These are phyloP conservation scores for Drosophila incognita DNA, from an alignment of 2,888 invertebrate genomes.

Conservation along the genomic window DNA sequence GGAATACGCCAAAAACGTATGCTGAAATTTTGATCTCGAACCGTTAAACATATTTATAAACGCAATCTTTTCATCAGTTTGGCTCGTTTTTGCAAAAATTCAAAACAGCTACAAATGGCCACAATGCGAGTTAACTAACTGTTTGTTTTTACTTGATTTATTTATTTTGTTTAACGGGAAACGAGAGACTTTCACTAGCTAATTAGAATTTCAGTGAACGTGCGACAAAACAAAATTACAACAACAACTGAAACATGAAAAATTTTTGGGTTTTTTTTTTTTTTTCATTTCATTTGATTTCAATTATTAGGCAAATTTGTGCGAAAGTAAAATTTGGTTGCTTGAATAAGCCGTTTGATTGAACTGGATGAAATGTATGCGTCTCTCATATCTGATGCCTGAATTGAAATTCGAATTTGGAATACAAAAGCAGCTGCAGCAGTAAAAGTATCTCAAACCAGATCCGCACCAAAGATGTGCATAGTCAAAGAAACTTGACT, in stretches of 20 bases:
- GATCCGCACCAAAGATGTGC: constrained; percentile 19
- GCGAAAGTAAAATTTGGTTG: constrained; percentile 62
- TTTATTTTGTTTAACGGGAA: constrained; percentile 8
- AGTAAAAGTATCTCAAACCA: constrained; percentile 14
- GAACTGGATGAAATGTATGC: not conserved
- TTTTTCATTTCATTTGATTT: constrained; percentile 43
- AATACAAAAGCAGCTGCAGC: constrained; percentile 25
- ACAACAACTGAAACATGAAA: constrained; percentile 8
- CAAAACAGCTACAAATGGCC: not conserved
- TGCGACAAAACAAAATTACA: constrained; percentile 31
- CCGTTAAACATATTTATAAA: constrained; percentile 21
- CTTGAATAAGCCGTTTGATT: constrained; percentile 52
- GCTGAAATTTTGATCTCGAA: not conserved
- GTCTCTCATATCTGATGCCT: not conserved
- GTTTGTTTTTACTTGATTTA: constrained; percentile 41
- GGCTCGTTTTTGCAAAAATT: not conserved
- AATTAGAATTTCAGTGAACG: constrained; percentile 73
- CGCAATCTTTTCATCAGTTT: constrained; percentile 1
- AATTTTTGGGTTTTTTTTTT: constrained; percentile 18
- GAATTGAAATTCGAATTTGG: constrained; percentile 9
- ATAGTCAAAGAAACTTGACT: constrained; percentile 4
- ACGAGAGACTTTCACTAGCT: constrained; percentile 68
- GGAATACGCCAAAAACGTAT: not conserved
- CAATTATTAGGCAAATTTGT: constrained; percentile 78
- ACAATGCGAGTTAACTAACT: constrained; percentile 44